These are phyloP conservation scores for Drosophila auraria DNA, from an alignment of 1,140 invertebrate species.

Conservation along the genomic window DNA sequence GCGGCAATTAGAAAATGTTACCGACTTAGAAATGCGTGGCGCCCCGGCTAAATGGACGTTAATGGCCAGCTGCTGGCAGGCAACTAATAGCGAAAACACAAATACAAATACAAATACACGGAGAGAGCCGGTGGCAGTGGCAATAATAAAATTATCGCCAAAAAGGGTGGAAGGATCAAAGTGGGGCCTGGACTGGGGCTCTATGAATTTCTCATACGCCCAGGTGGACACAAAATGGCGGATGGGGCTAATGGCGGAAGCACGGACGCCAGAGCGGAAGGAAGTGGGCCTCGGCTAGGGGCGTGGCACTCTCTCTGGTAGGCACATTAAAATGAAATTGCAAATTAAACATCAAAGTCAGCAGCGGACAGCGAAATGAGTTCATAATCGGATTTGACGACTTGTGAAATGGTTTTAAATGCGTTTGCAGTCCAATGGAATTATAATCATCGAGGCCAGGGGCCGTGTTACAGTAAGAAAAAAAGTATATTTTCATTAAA, in stretches of 20 bases:
- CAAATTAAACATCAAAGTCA: conserved; percentile 83
- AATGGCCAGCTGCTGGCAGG: conserved; percentile 77
- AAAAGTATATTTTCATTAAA: not conserved
- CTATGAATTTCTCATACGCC: conserved; percentile 72
- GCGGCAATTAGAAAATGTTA: conserved; percentile 81
- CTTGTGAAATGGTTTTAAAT: conserved; percentile 81
- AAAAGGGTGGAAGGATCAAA: conserved; percentile 18
- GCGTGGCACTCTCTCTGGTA: conserved; percentile 20
- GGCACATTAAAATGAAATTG: conserved; percentile 82
- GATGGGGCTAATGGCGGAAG: not conserved
- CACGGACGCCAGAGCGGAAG: not conserved
- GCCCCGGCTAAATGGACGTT: conserved; percentile 78
- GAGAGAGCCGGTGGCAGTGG: conserved; percentile 15
- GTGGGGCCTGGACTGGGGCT: conserved; percentile 5
- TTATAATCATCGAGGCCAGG: conserved; percentile 2
- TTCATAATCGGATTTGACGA: conserved; percentile 83
- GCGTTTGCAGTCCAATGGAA: conserved; percentile 25
- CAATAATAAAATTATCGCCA: conserved; percentile 78
- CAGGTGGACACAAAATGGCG: conserved; percentile 58
- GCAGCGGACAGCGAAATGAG: conserved; percentile 70
- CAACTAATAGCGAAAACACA: conserved; percentile 71
- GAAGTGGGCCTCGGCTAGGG: conserved; percentile 1
- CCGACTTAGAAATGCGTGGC: conserved; percentile 81
- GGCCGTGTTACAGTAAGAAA: conserved; percentile 1
- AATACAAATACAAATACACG: conserved; percentile 20